Percentiles rank a stretch among this genome's conserved stretches.
These are phyloP conservation scores for Drosophila repletoides DNA, from an alignment of 1,140 invertebrate genomes.

Conservation along the genomic window DNA sequence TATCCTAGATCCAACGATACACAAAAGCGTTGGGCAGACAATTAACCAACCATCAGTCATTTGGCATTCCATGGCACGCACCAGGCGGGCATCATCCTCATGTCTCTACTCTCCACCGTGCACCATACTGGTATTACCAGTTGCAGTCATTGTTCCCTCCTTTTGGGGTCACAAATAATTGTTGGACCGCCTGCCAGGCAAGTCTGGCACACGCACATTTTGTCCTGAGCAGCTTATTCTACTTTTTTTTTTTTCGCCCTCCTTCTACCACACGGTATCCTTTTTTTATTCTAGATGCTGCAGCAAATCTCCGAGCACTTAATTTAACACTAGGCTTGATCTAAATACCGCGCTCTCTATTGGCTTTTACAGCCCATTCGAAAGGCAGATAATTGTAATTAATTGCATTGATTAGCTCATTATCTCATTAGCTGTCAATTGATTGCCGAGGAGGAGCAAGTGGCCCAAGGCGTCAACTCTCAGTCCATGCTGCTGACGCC, in stretches of 20 bases:
- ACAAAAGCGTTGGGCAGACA: conserved; percentile 76
- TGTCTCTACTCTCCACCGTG: not conserved
- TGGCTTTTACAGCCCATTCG: conserved; percentile 27
- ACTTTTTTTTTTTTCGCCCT: not conserved
- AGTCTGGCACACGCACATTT: conserved; percentile 11
- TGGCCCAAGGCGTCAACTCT: conserved; percentile 44
- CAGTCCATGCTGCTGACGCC: not conserved
- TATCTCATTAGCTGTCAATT: conserved; percentile 65
- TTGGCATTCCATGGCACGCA: conserved; percentile 63
- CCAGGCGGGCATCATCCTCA: conserved; percentile 37
- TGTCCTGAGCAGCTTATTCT: not conserved
- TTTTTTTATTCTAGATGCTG: no score
- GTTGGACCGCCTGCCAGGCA: conserved; percentile 34
- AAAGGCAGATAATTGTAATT: conserved; percentile 71
- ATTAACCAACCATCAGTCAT: conserved; percentile 80
- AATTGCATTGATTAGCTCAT: conserved; percentile 77
- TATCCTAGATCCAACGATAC: conserved; percentile 8
- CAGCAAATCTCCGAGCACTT: no score
- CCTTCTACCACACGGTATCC: no score
- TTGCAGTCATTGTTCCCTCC: conserved; percentile 31
- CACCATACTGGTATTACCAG: not conserved
- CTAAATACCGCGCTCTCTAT: no score
- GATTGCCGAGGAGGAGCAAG: conserved; percentile 21
- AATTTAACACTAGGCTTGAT: no score
- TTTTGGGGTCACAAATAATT: conserved; percentile 52